These are phyloP conservation scores for Luscinia megarhynchos DNA, from an alignment of 2,797 vertebrate genomes.

Conservation along the genomic window DNA sequence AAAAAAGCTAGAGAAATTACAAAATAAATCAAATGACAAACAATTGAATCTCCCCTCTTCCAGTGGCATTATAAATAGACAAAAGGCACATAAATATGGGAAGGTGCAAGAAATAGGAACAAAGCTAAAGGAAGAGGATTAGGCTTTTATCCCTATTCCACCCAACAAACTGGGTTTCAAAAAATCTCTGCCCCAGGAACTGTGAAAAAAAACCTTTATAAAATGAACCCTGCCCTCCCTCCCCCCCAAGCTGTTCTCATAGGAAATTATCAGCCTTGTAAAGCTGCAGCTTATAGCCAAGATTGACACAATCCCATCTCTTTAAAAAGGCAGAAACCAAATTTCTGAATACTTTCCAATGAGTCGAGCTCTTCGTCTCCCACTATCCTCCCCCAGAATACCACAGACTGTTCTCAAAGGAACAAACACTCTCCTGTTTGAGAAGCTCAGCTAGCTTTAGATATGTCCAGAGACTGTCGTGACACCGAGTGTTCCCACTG, in stretches of 20 bases:
- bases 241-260: slow-evolving; percentile 62
- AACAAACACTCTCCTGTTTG: slow-evolving; percentile 73
- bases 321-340: slow-evolving; percentile 70
- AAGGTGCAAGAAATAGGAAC: slow-evolving; percentile 87
- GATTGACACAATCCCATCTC: slow-evolving; percentile 76
- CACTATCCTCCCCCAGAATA: slow-evolving; percentile 70
- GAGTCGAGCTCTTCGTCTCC: slow-evolving; percentile 62
- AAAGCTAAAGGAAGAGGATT: slow-evolving; percentile 80
- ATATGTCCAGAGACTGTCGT: slow-evolving; percentile 90
- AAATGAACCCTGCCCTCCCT: slow-evolving; percentile 69
- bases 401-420: slow-evolving; percentile 77
- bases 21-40: slow-evolving; percentile 81
- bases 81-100: slow-evolving; percentile 97
- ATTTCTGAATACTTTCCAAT: slow-evolving; percentile 77
- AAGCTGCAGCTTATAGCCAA: slow-evolving; percentile 73
- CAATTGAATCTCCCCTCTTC: slow-evolving; percentile 76
- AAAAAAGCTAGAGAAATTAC: slow-evolving; percentile 76
- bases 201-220: slow-evolving; percentile 80
- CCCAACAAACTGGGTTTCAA: slow-evolving; percentile 79
- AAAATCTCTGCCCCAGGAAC: slow-evolving; percentile 75
- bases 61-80: slow-evolving; percentile 88
- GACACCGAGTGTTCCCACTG: slow-evolving; percentile 89
- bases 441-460: slow-evolving; percentile 77
- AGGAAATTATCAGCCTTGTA: slow-evolving; percentile 75
- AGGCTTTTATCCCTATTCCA: slow-evolving; percentile 82